Conservation (phyloP, 2,888 invertebrate genomes). For the Archips xylosteana region DNA sequence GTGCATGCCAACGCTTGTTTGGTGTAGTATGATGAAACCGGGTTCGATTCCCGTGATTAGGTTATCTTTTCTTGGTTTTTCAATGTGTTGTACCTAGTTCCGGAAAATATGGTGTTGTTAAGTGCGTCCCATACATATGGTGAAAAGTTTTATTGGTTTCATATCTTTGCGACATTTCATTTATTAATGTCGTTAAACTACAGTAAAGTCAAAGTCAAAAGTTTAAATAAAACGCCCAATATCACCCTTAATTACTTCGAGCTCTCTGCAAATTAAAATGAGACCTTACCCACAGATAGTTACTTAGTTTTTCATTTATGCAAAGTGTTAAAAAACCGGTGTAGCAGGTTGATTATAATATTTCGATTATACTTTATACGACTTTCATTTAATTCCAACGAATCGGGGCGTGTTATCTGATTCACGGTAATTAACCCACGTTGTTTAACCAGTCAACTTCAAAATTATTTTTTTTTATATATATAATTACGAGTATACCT, state of each 20-base stretch:
- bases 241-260: neutral
- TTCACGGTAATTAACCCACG: slow-evolving; percentile 17
- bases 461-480: neutral
- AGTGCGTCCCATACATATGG: no score
- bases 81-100: no score
- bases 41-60: no score
- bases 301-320: slow-evolving; percentile 9
- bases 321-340: slow-evolving; percentile 18
- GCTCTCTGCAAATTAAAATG: neutral
- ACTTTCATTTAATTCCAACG: slow-evolving; percentile 21
- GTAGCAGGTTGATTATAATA: slow-evolving; percentile 16
- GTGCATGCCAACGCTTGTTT: no score
- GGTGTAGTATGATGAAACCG: no score
- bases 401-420: slow-evolving; percentile 17
- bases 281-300: slow-evolving; percentile 7
- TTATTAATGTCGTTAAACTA: no score
- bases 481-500: neutral
- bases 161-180: no score
- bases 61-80: no score
- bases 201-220: neutral
- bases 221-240: neutral
- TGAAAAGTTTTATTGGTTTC: no score
- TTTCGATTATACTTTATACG: slow-evolving; percentile 19
- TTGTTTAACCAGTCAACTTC: slow-evolving; percentile 8
- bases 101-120: no score